phyloP scores from a whole-genome alignment of 1,140 invertebrate genomes.

The Halyomorpha halys region DNA sequence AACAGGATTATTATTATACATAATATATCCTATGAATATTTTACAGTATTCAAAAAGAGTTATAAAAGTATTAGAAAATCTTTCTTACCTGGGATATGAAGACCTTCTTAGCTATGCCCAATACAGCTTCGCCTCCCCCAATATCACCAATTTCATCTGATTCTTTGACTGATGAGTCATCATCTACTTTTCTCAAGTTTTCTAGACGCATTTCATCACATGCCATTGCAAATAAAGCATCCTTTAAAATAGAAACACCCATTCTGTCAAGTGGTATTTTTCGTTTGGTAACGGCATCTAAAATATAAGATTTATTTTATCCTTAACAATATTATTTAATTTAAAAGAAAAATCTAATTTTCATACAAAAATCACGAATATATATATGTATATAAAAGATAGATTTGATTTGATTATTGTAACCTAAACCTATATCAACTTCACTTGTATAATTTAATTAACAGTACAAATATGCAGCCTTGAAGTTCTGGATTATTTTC shows the following conservation, averaged over 20 bases:
- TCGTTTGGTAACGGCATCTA: constrained; percentile 33
- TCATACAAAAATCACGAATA: too few species aligned
- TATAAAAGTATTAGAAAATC: background rate
- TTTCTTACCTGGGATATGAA: constrained; percentile 22
- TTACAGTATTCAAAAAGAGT: background rate
- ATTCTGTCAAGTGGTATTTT: constrained; percentile 31
- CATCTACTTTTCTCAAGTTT: background rate
- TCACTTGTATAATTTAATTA: too few species aligned
- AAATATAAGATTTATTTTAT: constrained; percentile 11
- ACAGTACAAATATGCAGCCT: too few species aligned
- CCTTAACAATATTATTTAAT: too few species aligned
- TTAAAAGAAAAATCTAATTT: too few species aligned
- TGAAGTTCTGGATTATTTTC: too few species aligned
- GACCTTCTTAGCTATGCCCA: constrained; percentile 19
- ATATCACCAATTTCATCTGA: constrained; percentile 36
- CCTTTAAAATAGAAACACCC: constrained; percentile 28
- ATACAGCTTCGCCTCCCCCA: constrained; percentile 30
- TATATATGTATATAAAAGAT: too few species aligned
- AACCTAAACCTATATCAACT: too few species aligned
- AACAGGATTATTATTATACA: too few species aligned
- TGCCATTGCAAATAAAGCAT: background rate
- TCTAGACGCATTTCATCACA: constrained; percentile 5
- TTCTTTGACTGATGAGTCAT: constrained; percentile 22
- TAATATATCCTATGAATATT: too few species aligned
- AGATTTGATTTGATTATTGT: too few species aligned